Percentiles rank a stretch among this genome's conserved stretches.
Conservation (phyloP, 1,140 invertebrate genomes). For the Monomorium pharaonis region DNA sequence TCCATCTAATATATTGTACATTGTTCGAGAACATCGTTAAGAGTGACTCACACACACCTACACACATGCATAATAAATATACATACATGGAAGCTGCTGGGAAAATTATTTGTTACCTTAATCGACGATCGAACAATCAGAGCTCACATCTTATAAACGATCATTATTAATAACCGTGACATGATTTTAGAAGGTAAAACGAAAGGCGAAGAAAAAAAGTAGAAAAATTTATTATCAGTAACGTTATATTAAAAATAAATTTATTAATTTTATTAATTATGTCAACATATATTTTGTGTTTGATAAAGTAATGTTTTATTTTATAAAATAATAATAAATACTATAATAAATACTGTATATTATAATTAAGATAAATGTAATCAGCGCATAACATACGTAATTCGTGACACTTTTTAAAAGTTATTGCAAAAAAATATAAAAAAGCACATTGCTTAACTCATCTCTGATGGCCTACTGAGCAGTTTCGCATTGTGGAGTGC, state of each 20-base stretch:
- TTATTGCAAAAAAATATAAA: not conserved
- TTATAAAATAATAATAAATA: not conserved
- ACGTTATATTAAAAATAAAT: not conserved
- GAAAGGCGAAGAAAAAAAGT: no score
- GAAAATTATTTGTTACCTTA: slow-evolving; percentile 4
- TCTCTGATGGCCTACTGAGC: not conserved
- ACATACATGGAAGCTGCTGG: not conserved
- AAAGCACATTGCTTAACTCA: not conserved
- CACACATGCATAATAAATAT: not conserved
- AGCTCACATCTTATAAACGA: not conserved
- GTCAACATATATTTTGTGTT: not conserved
- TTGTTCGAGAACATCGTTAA: not conserved
- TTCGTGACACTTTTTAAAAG: not conserved
- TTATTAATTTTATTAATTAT: not conserved
- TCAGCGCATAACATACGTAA: not conserved
- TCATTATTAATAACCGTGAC: slow-evolving; percentile 10
- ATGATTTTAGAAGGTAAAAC: not conserved
- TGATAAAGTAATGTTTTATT: not conserved
- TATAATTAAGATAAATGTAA: not conserved
- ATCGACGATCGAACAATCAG: not conserved
- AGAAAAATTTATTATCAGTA: not conserved
- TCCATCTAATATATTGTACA: not conserved
- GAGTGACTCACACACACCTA: not conserved
- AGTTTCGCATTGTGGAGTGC: not conserved
- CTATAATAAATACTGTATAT: not conserved